phyloP scores from a whole-genome alignment of 1,140 invertebrate genomes.

The Episyrphus balteatus region DNA sequence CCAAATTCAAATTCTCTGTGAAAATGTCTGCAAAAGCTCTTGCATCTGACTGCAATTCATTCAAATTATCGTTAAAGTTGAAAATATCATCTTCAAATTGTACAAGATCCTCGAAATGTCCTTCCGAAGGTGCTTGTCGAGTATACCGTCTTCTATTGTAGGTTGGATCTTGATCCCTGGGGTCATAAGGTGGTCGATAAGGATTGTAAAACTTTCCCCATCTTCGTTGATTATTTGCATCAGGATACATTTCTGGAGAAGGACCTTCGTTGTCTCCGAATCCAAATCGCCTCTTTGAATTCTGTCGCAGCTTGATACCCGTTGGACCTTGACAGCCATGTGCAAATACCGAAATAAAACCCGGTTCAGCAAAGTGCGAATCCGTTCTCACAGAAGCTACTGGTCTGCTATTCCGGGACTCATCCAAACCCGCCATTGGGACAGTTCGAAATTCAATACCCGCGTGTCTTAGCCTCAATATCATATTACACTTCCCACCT shows the following conservation, averaged over 20 bases:
- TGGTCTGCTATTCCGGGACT: conserved; percentile 38
- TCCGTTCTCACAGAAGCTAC: conserved; percentile 66
- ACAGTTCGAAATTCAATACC: conserved; percentile 59
- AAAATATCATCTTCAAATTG: conserved; percentile 35
- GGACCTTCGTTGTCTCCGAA: conserved; percentile 5
- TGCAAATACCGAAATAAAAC: conserved; percentile 71
- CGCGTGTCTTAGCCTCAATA: conserved; percentile 57
- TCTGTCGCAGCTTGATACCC: conserved; percentile 26
- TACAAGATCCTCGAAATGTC: conserved; percentile 19
- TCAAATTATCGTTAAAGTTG: conserved; percentile 26
- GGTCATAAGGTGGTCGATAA: conserved; percentile 15
- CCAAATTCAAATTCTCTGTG: not conserved
- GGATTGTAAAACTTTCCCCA: conserved; percentile 17
- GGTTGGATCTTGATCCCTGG: not conserved
- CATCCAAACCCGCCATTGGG: conserved; percentile 17
- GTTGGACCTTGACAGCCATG: conserved; percentile 54
- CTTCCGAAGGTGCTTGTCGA: not conserved
- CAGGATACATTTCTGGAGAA: conserved; percentile 3
- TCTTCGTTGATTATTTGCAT: conserved; percentile 7
- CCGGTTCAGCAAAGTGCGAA: conserved; percentile 68
- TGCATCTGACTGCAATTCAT: conserved; percentile 28
- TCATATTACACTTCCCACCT: conserved; percentile 61
- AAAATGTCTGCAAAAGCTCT: conserved; percentile 31
- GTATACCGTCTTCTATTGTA: not conserved
- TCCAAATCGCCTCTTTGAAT: conserved; percentile 28